These are phyloP conservation scores for Drosophila maculinotata DNA, from an alignment of 2,888 invertebrate species.

Conservation along the genomic window DNA sequence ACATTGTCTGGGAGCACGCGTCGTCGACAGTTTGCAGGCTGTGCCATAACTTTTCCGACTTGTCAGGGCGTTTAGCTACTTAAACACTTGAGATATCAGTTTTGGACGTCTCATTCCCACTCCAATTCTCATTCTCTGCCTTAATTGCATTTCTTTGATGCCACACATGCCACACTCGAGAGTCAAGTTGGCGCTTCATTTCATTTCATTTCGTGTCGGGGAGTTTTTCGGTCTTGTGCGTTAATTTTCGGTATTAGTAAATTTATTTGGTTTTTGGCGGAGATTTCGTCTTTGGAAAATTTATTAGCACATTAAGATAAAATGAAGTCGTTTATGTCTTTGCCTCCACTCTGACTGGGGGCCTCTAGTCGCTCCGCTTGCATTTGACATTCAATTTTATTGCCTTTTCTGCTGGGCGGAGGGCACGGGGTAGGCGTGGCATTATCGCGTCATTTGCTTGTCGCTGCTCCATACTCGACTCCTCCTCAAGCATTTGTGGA, in stretches of 20 bases:
- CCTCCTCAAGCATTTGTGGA: constrained; percentile 59
- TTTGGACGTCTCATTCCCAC: constrained; percentile 23
- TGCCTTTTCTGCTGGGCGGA: constrained; percentile 65
- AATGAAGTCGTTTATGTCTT: constrained; percentile 77
- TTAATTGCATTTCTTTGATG: constrained; percentile 80
- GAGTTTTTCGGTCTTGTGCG: constrained; percentile 28
- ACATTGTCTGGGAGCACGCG: constrained; percentile 61
- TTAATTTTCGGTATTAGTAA: constrained; percentile 73
- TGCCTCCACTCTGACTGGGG: constrained; percentile 23
- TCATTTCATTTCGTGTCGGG: constrained; percentile 44
- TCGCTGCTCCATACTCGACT: constrained; percentile 20
- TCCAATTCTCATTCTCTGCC: constrained; percentile 30
- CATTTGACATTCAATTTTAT: constrained; percentile 75
- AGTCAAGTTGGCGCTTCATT: constrained; percentile 75
- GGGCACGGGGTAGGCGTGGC: constrained; percentile 37
- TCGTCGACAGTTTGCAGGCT: constrained; percentile 63
- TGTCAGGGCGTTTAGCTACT: constrained; percentile 79
- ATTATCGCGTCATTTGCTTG: constrained; percentile 42
- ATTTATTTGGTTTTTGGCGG: constrained; percentile 81
- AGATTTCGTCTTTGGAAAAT: constrained; percentile 80
- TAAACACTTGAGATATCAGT: constrained; percentile 77
- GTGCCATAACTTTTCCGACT: constrained; percentile 73
- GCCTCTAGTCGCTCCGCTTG: constrained; percentile 44
- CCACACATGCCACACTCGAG: constrained; percentile 74
- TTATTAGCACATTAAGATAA: constrained; percentile 85